A percentile compares a stretch with the other conserved stretches of the same genome.
Evolutionary conservation across 2,797 vertebrate genomes (phyloP).

Genomic region (Chiroxiphia lanceolata): DNA sequence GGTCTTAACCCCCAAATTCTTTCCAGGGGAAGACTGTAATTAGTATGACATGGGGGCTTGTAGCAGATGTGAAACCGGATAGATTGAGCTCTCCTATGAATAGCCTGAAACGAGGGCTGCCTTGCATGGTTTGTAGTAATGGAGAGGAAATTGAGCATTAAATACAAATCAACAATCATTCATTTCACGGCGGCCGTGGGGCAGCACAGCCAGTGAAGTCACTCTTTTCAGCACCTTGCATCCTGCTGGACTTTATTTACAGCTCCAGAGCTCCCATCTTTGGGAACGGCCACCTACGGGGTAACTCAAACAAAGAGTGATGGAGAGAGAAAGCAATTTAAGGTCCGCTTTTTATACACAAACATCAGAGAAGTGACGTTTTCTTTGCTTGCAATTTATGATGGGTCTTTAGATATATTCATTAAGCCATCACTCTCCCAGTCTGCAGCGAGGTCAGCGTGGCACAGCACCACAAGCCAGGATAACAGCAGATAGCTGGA

Average conservation of each 20-base stretch:
- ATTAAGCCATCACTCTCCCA: conserved; percentile 51
- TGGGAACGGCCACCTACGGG: conserved; percentile 54
- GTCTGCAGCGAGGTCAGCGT: neutral
- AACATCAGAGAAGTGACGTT: conserved; percentile 68
- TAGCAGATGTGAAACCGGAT: conserved; percentile 70
- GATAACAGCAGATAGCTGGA: conserved; percentile 8
- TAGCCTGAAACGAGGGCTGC: conserved; percentile 64
- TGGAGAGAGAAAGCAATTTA: conserved; percentile 68
- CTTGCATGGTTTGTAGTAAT: conserved; percentile 71
- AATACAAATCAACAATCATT: conserved; percentile 79
- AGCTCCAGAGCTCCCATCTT: neutral
- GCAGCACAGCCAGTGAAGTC: conserved; percentile 62
- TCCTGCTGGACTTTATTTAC: conserved; percentile 55
- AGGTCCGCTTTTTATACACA: conserved; percentile 70
- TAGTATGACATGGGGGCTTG: conserved; percentile 66
- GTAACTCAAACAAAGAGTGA: conserved; percentile 52
- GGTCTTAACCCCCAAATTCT: conserved; percentile 2
- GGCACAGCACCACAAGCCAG: neutral
- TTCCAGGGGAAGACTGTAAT: conserved; percentile 50
- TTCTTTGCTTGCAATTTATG: conserved; percentile 67
- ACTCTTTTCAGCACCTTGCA: conserved; percentile 71
- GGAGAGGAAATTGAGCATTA: conserved; percentile 80
- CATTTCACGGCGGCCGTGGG: conserved; percentile 64
- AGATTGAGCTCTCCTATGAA: conserved; percentile 69
- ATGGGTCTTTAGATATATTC: conserved; percentile 66